These are phyloP conservation scores for Antheraea pernyi DNA, from an alignment of 1,140 invertebrate genomes.

Conservation along the genomic window DNA sequence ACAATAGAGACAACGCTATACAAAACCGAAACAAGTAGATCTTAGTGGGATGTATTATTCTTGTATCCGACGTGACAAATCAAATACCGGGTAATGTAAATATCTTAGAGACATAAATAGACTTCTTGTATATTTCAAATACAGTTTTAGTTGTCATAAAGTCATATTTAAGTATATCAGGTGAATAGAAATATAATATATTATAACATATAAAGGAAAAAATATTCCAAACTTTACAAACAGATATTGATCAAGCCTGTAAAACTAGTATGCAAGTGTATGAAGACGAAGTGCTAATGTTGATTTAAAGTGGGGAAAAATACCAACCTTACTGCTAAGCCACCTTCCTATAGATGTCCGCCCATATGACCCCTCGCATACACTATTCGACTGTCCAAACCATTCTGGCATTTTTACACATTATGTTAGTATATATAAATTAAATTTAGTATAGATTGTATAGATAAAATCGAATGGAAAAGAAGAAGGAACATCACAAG, in stretches of 20 bases:
- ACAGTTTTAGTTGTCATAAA: no score
- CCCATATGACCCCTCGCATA: background rate
- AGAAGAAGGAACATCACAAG: no score
- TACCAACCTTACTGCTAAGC: background rate
- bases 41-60: no score
- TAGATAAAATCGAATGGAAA: background rate
- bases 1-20: no score
- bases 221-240: background rate
- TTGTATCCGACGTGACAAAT: no score
- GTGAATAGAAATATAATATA: no score
- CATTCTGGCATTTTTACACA: background rate
- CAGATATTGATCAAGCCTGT: background rate
- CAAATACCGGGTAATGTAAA: no score
- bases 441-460: background rate
- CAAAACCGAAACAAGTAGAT: no score
- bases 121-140: no score
- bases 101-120: no score
- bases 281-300: background rate
- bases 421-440: constrained; percentile 1
- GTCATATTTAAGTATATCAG: no score
- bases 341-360: background rate
- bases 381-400: background rate
- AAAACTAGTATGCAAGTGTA: background rate
- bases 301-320: background rate
- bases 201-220: no score